Evolutionary conservation across 1,140 invertebrate genomes (phyloP).

Genomic region (Uloborus diversus): DNA sequence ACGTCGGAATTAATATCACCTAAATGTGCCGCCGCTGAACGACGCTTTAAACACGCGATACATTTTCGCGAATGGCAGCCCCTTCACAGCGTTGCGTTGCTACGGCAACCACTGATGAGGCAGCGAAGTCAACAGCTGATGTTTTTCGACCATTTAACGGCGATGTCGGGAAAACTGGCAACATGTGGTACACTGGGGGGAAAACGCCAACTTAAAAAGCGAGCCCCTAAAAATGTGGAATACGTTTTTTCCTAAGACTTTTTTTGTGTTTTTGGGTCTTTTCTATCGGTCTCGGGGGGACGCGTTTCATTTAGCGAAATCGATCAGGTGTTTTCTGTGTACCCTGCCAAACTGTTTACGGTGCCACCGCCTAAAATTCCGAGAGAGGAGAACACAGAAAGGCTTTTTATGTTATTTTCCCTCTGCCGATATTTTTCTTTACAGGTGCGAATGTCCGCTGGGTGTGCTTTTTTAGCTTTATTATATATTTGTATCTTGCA

Average conservation of each 20-base stretch:
- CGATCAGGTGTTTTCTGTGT: conserved; percentile 9
- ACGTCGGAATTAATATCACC: too few species aligned
- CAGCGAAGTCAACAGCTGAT: conserved; percentile 32
- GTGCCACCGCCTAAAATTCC: background rate
- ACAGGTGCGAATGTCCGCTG: background rate
- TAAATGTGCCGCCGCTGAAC: background rate
- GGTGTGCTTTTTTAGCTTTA: conserved; percentile 18
- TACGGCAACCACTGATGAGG: conserved; percentile 32
- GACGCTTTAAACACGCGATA: background rate
- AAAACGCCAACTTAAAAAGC: background rate
- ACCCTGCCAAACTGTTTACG: background rate
- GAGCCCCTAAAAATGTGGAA: background rate
- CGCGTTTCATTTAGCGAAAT: conserved; percentile 23
- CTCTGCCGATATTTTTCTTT: too few species aligned
- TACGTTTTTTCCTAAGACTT: background rate
- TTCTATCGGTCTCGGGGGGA: background rate
- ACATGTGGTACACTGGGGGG: conserved; percentile 16
- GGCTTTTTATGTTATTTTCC: conserved; percentile 9
- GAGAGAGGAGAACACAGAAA: background rate
- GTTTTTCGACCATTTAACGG: conserved; percentile 21
- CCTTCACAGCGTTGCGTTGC: conserved; percentile 4
- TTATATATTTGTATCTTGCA: background rate
- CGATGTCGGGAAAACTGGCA: conserved; percentile 6
- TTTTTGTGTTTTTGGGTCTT: background rate
- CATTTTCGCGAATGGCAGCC: background rate